Evolutionary conservation across 2,797 vertebrate genomes (phyloP).

Genomic region (Neosilurus mollespiculum): DNA sequence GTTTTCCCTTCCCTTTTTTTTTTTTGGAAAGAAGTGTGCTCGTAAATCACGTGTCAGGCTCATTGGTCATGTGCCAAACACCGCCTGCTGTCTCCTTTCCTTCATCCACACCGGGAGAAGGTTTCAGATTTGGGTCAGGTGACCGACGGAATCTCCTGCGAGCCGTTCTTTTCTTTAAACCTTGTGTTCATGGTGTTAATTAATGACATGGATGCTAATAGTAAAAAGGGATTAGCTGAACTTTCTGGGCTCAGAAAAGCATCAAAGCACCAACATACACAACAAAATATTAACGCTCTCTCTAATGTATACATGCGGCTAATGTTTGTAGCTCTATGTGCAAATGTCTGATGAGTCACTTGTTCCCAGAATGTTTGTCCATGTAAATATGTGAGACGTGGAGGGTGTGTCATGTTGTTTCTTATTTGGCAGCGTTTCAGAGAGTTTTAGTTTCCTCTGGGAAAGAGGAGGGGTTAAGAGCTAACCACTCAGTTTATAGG

Average conservation of each 20-base stretch:
- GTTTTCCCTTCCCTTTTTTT: not conserved
- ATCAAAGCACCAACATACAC: too few species aligned
- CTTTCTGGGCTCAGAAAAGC: too few species aligned
- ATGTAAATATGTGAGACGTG: not conserved
- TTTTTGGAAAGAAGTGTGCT: not conserved
- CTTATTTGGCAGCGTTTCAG: slow-evolving; percentile 33
- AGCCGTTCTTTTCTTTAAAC: too few species aligned
- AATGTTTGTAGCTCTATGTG: not conserved
- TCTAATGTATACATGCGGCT: too few species aligned
- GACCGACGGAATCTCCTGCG: too few species aligned
- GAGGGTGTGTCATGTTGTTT: not conserved
- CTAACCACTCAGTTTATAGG: slow-evolving; percentile 27
- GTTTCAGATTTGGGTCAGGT: too few species aligned
- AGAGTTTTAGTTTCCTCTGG: slow-evolving; percentile 17
- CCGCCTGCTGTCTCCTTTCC: not conserved
- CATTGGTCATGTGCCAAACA: not conserved
- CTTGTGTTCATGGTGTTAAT: too few species aligned
- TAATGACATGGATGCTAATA: too few species aligned
- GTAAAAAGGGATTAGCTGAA: too few species aligned
- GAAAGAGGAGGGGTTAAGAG: slow-evolving; percentile 9
- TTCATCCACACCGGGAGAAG: not conserved
- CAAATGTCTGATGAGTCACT: not conserved
- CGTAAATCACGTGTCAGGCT: not conserved
- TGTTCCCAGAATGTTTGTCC: not conserved
- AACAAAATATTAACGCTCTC: too few species aligned